phyloP scores from a whole-genome alignment of 2,888 invertebrate genomes.

The Monoplex corrugatus region DNA sequence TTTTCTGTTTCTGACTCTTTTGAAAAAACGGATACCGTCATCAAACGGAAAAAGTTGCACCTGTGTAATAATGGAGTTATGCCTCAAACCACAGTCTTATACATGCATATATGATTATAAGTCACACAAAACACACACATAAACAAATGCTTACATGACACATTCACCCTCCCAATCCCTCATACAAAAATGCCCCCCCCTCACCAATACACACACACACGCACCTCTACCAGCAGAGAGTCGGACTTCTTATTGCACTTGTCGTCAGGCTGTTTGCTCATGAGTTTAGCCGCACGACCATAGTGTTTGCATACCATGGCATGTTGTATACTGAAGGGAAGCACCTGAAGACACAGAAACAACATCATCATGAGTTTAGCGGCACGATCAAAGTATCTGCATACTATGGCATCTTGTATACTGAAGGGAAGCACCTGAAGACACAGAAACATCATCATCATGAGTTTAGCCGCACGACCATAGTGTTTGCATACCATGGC shows the following conservation, averaged over 20 bases:
- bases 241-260: conserved; percentile 84
- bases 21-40: too few relatives aligned
- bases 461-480: conserved; percentile 90
- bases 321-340: conserved; percentile 86
- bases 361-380: too few relatives aligned
- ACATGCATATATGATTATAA: too few relatives aligned
- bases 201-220: background rate
- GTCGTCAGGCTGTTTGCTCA: conserved; percentile 91
- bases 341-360: conserved; percentile 67
- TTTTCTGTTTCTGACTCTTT: too few relatives aligned
- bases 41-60: too few relatives aligned
- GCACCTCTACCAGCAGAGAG: conserved; percentile 65
- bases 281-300: conserved; percentile 90
- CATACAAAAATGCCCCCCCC: background rate
- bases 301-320: conserved; percentile 89
- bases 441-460: too few relatives aligned
- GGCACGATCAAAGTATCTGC: background rate
- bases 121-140: too few relatives aligned
- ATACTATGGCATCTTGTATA: too few relatives aligned
- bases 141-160: background rate
- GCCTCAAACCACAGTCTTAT: too few relatives aligned
- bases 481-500: conserved; percentile 89
- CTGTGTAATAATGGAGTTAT: too few relatives aligned
- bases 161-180: background rate
- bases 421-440: too few relatives aligned